phyloP scores from a whole-genome alignment of 2,113 vertebrate genomes.

The Psittacula cyanocephala region DNA sequence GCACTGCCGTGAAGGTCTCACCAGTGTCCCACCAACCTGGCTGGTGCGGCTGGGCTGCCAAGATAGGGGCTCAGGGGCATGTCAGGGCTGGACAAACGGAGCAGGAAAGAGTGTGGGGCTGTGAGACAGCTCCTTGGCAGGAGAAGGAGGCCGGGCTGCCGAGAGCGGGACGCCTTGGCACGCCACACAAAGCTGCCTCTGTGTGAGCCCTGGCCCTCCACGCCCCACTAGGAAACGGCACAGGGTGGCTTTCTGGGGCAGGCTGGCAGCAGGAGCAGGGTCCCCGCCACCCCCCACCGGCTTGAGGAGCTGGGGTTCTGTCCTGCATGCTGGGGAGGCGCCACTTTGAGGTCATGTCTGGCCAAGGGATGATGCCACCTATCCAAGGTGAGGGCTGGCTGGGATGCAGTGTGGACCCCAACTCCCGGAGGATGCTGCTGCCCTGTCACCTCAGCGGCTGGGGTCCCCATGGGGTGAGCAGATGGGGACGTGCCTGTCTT shows the following conservation, averaged over 20 bases:
- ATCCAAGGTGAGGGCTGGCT: fast-evolving
- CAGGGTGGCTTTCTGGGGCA: constrained; percentile 66
- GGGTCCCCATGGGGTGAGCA: background rate
- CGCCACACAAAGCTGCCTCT: constrained; percentile 74
- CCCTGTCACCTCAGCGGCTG: background rate
- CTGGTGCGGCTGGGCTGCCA: background rate
- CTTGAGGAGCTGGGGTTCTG: background rate
- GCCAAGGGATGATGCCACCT: background rate
- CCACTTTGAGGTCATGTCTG: fast-evolving
- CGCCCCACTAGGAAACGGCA: constrained; percentile 59
- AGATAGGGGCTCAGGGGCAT: constrained; percentile 14
- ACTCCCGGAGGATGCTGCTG: fast-evolving
- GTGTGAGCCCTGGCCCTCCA: constrained; percentile 55
- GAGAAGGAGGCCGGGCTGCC: constrained; percentile 65
- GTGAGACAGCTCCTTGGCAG: constrained; percentile 69
- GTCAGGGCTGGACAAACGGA: constrained; percentile 33
- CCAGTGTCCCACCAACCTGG: background rate
- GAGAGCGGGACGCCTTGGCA: constrained; percentile 74
- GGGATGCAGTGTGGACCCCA: fast-evolving
- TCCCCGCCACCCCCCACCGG: background rate
- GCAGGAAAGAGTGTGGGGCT: constrained; percentile 42
- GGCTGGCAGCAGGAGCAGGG: constrained; percentile 37
- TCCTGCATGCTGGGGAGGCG: background rate
- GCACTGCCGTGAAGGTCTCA: background rate
- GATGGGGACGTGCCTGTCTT: background rate